Evolutionary conservation across 2,797 vertebrate genomes (phyloP), one percentile per base, ranked within the genome.

Genomic region (Anguilla marmorata): DNA sequence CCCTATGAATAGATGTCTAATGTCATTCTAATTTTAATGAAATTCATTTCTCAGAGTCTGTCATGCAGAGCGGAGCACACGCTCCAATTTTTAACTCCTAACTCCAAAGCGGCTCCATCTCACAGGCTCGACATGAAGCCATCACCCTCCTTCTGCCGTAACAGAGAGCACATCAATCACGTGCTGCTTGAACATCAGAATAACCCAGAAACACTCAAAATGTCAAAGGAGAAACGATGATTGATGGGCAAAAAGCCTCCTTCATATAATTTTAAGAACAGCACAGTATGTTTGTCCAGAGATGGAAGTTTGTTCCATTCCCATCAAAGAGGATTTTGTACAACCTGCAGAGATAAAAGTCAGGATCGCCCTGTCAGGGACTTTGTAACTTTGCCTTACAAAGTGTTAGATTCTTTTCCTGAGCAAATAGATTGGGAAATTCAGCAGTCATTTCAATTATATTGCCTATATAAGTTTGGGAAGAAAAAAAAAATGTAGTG

Each of bases 21-120:
- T 90, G 85, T 89, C 88, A 90, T 76, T 89, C 91, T 52, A 74
- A 90, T 91, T 91, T 84, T 90, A 91, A 90, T 90, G 82, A 92
- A 92, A 92, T 91, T 87, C 84, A 88, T 90, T 90, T 89, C 83
- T 87, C 89, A 27, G 85, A 76, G 84, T 50, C 72, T 48, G 60
- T 84, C 82, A 37, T 48, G 41, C 85, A 74, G 66, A 66, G 85
- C 41, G 24, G 45, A 50, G 79, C 21, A 9, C 79, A 24, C 72
- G 72, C 41, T 8, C 76, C 76, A 6, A 24, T 82, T 82, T 82
- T 82, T 82, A 82, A 82, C 45, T 82, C 79, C 19, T 50, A n/a
- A 12, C 41, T 48, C 41, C 79, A 16, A 56, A 85, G 33, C 37
- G 85, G n/a, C 85, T 63, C 33, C 45, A 27, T 85, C 69, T 76